A percentile compares a stretch with the other conserved stretches of the same genome.
These are phyloP conservation scores for Dendrolimus punctatus DNA, from an alignment of 1,140 invertebrate species.

Conservation along the genomic window DNA sequence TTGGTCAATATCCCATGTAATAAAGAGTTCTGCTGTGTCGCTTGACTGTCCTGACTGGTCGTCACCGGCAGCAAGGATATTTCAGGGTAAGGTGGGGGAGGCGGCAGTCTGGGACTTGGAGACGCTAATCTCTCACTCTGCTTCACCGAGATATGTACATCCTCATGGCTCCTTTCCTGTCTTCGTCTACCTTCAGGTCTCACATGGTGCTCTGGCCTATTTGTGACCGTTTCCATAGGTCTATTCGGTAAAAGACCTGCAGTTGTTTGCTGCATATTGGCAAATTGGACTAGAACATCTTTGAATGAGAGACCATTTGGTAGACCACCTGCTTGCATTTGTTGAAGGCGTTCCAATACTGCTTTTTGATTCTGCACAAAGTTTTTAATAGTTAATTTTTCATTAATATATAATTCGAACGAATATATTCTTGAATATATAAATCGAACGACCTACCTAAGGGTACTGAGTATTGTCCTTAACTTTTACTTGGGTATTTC, in stretches of 20 bases:
- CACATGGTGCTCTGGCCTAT: conserved; percentile 40
- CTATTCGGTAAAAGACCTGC: conserved; percentile 35
- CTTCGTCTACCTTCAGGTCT: conserved; percentile 36
- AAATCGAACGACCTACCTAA: too few species aligned
- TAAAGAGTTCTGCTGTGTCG: conserved; percentile 75
- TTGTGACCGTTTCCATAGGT: conserved; percentile 35
- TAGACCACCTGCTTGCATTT: conserved; percentile 49
- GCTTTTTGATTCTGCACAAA: conserved; percentile 56
- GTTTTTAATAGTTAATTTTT: too few species aligned
- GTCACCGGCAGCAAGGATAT: conserved; percentile 82
- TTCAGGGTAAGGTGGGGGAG: conserved; percentile 82
- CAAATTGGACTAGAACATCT: conserved; percentile 84
- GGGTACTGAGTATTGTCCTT: too few species aligned
- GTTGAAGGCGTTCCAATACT: conserved; percentile 56
- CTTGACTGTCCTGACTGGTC: conserved; percentile 43
- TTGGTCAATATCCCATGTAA: conserved; percentile 84
- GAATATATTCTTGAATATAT: too few species aligned
- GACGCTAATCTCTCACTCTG: conserved; percentile 41
- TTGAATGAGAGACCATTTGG: conserved; percentile 77
- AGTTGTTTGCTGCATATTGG: conserved; percentile 72
- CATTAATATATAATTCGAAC: too few species aligned
- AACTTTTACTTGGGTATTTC: too few species aligned
- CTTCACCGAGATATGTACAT: conserved; percentile 31
- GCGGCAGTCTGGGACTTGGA: conserved; percentile 53
- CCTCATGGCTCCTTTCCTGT: conserved; percentile 35